Conservation (phyloP, 2,113 vertebrate genomes). For the Phylloscopus whistleri region DNA sequence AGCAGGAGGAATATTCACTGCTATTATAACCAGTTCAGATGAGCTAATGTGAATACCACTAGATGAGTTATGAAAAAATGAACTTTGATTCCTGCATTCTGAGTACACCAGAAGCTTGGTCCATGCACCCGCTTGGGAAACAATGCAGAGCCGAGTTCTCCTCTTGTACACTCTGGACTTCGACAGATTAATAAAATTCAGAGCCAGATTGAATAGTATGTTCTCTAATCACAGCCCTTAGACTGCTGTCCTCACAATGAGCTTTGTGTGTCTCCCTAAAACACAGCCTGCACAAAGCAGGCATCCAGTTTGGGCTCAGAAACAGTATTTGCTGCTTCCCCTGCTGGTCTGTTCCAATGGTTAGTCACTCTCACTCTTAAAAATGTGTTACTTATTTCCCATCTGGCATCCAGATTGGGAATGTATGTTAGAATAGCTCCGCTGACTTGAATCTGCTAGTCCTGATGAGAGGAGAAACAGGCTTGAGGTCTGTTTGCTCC, state of each 20-base stretch:
- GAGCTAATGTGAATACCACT: neutral
- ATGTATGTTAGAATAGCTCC: slow-evolving; percentile 18
- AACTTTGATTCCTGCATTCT: neutral
- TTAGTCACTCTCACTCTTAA: slow-evolving; percentile 52
- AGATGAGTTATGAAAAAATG: neutral
- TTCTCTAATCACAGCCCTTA: neutral
- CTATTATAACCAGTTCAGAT: neutral
- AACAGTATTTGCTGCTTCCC: neutral
- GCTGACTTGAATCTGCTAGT: neutral
- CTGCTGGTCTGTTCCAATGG: neutral
- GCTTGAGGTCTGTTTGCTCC: neutral
- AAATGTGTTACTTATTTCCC: slow-evolving; percentile 48
- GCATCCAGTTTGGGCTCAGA: neutral
- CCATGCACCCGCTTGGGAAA: neutral
- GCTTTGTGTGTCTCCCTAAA: neutral
- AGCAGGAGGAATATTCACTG: neutral
- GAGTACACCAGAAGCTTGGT: neutral
- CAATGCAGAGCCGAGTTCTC: neutral
- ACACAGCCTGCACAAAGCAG: slow-evolving; percentile 8
- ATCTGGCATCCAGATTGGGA: slow-evolving; percentile 40
- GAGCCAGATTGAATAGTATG: neutral
- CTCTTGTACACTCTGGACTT: neutral
- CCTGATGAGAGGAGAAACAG: slow-evolving; percentile 2
- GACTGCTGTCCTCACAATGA: neutral
- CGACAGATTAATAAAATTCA: neutral